Base-by-base conservation (phyloP, 2,888 invertebrate species). In the Pemphredon lugubris region DNA sequence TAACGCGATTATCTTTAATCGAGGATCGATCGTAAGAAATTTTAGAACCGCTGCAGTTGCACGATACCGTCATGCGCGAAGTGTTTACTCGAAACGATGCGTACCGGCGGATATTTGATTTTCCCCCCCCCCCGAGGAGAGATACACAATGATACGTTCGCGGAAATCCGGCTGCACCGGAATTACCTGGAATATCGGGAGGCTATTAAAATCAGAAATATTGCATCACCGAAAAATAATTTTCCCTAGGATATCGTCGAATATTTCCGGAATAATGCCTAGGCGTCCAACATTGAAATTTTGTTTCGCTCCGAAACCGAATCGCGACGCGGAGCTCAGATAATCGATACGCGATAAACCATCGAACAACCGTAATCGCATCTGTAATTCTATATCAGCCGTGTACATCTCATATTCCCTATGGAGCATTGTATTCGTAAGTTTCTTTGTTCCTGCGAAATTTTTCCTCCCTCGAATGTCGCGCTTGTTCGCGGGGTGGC, bases 301-400 rank as follows among this genome's bases (percentile, higher is more conserved):
- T 37, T 11, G 37, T 37, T 37, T 37, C 14, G 3, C 11, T 26
- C 7, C 26, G 7, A 26, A 26, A 7, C 4, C 26, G 26, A 26
- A 3, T 3, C 26, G 7, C 26, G 4, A 26, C 18, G 44, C 11
- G 13, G 23, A 21, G 21, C 44, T 7, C 7, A 11, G 4, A 7
- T 4, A 50, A 58, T 73, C 71, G 72, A 71, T 70, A 69, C 54
- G 54, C 71, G 71, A 71, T 59, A 71, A 64, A 59, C 48, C 59
- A 51, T 42, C 11, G 60, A 54, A 50, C 48, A 40, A 45, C 21
- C 54, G 58, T 70, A 70, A 72, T 72, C 70, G 58, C 51, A 37
- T 54, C 54, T 65, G 71, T 73, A 73, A 73, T 71, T 59, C 59
- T 32, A 34, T 50, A 54, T 70, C 70, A 23, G 16, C 11, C 21